Base-by-base conservation (phyloP, 2,888 invertebrate genomes). In the Galeruca laticollis region DNA sequence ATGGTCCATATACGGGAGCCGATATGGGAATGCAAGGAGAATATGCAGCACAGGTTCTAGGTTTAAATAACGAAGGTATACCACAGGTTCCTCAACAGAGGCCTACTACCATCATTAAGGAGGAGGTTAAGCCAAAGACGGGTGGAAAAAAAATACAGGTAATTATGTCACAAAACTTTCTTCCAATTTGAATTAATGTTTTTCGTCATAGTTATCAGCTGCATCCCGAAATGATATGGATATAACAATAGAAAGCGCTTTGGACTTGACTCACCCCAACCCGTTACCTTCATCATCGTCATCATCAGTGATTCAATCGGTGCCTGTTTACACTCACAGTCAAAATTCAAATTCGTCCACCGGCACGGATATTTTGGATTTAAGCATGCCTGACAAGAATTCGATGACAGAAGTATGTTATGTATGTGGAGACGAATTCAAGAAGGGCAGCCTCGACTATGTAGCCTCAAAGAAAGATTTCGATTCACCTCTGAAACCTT, bases 371-470 rank as follows among this genome's bases (percentile, higher is more conserved):
- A 95, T 95, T 79, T 87, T 95, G 71, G 95, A 96, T 87, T 88
- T 96, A 70, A 95, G 95, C 73, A 95, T 96, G 95, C 95, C 95
- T 11, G 95, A 95, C 86, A 95, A 95, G 87, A 95, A 95, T 87
- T 93, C 95, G 13, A 91, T 93, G 78, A 95, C 94, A 21, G 95
- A 95, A 86, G 95, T 95, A 63, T 95, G 94, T 86, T 96, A 95
- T 86, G 93, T 95, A 15, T 96, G 96, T 86, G 96, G 96, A 20
- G 95, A 95, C 83, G 95, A 95, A 85, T 94, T 93, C 85, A 90
- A 92, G 77, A 90, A 94, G 68, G 95, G 95, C 74, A 93, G 94
- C 75, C 88, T 95, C 33, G 90, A 90, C 81, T 93, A 93, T 77
- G 88, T 91, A 61, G 88, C 88, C 69, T 88, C 89, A 26, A 90